These are phyloP conservation scores for Sinopyrophorus schimmeli DNA, from an alignment of 2,888 invertebrate species.

Conservation along the genomic window DNA sequence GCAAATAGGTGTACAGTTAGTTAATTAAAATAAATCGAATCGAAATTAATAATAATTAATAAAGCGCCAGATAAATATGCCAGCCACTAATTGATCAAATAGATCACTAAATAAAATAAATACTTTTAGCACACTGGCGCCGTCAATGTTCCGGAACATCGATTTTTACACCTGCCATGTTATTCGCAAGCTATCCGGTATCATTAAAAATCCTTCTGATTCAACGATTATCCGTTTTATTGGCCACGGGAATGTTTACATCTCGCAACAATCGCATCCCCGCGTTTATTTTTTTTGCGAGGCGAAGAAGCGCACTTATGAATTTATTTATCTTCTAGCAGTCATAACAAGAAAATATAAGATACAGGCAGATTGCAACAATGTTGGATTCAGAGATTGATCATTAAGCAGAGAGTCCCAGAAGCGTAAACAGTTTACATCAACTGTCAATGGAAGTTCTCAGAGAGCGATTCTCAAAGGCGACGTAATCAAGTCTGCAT, in stretches of 20 bases:
- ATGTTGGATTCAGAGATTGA: conserved; percentile 18
- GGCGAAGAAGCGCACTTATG: too few species aligned
- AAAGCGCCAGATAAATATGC: conserved; percentile 10
- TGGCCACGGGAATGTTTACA: conserved; percentile 25
- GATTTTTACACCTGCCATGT: conserved; percentile 29
- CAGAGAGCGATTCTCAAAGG: too few species aligned
- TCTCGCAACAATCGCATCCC: conserved; percentile 4
- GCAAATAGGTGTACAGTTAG: conserved; percentile 4
- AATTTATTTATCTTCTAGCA: conserved; percentile 22
- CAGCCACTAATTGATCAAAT: conserved; percentile 19
- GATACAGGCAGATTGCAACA: conserved; percentile 17
- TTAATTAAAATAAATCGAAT: conserved; percentile 14
- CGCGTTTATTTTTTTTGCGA: too few species aligned
- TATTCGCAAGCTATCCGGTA: conserved; percentile 11
- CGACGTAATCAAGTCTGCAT: too few species aligned
- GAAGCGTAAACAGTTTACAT: conserved; percentile 13
- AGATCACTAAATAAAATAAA: conserved; percentile 24
- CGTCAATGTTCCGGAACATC: conserved; percentile 29
- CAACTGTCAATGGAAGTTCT: conserved; percentile 13
- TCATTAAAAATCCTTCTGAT: conserved; percentile 14
- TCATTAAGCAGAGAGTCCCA: conserved; percentile 13
- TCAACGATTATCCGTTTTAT: conserved; percentile 14
- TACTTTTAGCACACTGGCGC: conserved; percentile 14
- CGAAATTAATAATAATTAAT: conserved; percentile 11
- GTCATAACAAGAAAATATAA: conserved; percentile 23